These are phyloP conservation scores for Porites evermanni DNA, from an alignment of 92 coral and sea anemone species.

Conservation along the genomic window DNA sequence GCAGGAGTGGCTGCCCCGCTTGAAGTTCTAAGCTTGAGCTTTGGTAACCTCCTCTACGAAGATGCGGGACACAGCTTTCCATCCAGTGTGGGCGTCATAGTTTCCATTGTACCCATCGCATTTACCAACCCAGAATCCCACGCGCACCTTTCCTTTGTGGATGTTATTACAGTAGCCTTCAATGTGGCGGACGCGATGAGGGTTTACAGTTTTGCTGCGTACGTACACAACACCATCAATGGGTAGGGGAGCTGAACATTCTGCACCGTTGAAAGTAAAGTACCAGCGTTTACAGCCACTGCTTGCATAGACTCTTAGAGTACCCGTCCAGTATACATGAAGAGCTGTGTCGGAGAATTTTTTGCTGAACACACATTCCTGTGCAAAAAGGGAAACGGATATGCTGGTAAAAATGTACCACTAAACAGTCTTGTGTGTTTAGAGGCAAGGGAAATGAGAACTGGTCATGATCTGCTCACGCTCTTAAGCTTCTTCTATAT, in stretches of 20 bases:
- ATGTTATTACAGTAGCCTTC: not conserved
- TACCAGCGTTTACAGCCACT: not conserved
- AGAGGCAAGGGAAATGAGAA: too few species aligned
- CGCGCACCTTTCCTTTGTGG: not conserved
- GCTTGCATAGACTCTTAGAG: not conserved
- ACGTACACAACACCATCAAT: not conserved
- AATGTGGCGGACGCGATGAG: not conserved
- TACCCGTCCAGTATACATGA: not conserved
- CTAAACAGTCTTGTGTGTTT: too few species aligned
- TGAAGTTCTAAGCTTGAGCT: not conserved
- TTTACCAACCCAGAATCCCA: not conserved
- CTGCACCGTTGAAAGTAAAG: not conserved
- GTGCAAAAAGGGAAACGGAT: not conserved
- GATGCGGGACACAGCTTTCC: not conserved
- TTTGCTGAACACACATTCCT: slow-evolving; percentile 7
- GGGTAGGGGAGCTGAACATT: not conserved
- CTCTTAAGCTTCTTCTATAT: too few species aligned
- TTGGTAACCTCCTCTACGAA: not conserved
- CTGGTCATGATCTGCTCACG: too few species aligned
- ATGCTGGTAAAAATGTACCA: not conserved
- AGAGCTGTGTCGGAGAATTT: slow-evolving; percentile 6
- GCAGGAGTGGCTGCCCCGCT: not conserved
- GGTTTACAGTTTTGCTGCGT: not conserved
- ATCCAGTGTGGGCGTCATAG: not conserved
- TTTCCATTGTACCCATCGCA: not conserved